Evolutionary conservation across 2,888 invertebrate genomes (phyloP), one percentile per base, ranked within the genome.

Genomic region (Drosophila eohydei): DNA sequence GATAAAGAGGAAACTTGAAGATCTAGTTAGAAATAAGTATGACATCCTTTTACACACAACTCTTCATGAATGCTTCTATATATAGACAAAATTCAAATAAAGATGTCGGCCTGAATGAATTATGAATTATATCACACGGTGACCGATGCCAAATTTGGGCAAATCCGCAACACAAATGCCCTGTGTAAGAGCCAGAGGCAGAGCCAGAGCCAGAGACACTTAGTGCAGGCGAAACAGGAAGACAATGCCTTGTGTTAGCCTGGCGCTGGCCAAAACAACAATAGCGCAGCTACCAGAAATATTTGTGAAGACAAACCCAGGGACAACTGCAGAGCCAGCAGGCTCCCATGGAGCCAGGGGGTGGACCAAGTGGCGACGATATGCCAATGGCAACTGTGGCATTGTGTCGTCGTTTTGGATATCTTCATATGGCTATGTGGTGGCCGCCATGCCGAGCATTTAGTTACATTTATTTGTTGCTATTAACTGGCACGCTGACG

Each of bases 401-500:
- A 92, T 90, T 91, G 90, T 92, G 92, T 92, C 92, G 90, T 88
- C 89, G 78, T 80, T 91, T 92, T 90, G 88, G 92, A 92, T 92
- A 92, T 92, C 92, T 92, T 92, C 90, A 92, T 92, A 92, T 87
- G 81, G 74, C 76, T 63, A 21, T 50, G 71, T 67, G 66, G 71
- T 62, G 56, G 65, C 70, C 66, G 65, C 63, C 72, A 67, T 66
- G 77, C 71, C 76, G 71, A 91, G 91, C 92, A 91, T 92, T 92
- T 91, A 92, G 91, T 90, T 90, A 91, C 91, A 92, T 92, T 92
- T 92, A 92, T 92, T 92, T 92, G 92, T 92, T 92, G 90, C 92
- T 91, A 92, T 92, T 92, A 91, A 92, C 91, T 91, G 89, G 89
- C 88, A 87, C 78, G 87, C 84, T 81, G 91, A 89, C 91, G 91